Conservation (phyloP, 2,888 invertebrate species). For the Dasypogon diadema region DNA sequence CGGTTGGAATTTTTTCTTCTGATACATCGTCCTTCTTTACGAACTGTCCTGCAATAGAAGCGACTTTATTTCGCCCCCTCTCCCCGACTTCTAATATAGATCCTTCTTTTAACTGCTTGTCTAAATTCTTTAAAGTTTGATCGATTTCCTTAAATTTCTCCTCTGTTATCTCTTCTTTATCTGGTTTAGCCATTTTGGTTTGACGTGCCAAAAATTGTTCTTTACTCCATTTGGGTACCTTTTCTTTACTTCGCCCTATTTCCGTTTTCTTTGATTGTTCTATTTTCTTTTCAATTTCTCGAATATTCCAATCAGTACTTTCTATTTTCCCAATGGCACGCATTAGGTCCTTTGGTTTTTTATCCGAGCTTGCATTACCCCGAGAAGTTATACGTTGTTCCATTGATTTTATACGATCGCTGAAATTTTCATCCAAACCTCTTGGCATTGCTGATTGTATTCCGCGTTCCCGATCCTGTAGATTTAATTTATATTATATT, state of each 20-base stretch:
- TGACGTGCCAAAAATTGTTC: slow-evolving; percentile 80
- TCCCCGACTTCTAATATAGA: slow-evolving; percentile 75
- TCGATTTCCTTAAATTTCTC: slow-evolving; percentile 81
- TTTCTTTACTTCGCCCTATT: slow-evolving; percentile 72
- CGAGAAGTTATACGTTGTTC: slow-evolving; percentile 82
- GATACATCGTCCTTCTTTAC: slow-evolving; percentile 67
- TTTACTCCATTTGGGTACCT: slow-evolving; percentile 92
- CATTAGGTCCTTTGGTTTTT: slow-evolving; percentile 87
- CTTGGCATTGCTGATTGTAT: slow-evolving; percentile 67
- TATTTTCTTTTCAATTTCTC: slow-evolving; percentile 90
- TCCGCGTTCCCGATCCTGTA: slow-evolving; percentile 67
- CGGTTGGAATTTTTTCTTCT: slow-evolving; percentile 64
- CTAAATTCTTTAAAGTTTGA: slow-evolving; percentile 77
- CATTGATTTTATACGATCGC: slow-evolving; percentile 75
- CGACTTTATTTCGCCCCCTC: slow-evolving; percentile 81
- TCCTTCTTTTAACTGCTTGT: slow-evolving; percentile 83
- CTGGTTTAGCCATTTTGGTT: slow-evolving; percentile 77
- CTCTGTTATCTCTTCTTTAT: slow-evolving; percentile 71
- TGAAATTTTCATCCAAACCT: slow-evolving; percentile 67
- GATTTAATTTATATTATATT: not conserved
- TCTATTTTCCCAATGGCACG: slow-evolving; percentile 91
- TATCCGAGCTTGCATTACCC: slow-evolving; percentile 72
- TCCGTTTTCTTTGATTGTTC: slow-evolving; percentile 71
- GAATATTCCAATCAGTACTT: slow-evolving; percentile 90
- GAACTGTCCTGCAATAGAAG: slow-evolving; percentile 87